A percentile compares a stretch with the other conserved stretches of the same genome.
Evolutionary conservation across 2,888 invertebrate genomes (phyloP).

Genomic region (Orchesellides sinensis): DNA sequence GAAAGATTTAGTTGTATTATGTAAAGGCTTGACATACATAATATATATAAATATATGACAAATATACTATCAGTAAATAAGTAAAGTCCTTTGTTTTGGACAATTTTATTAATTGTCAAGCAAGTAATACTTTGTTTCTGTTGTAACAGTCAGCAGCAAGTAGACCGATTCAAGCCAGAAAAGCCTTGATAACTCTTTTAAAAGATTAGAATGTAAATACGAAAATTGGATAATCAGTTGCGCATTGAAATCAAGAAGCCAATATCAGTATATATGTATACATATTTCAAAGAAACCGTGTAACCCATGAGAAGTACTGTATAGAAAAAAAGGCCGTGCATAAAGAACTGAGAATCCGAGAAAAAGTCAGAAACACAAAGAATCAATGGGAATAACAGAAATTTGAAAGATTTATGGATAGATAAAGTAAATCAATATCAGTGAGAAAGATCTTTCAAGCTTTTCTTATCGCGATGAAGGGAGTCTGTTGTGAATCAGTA

Average conservation of each 20-base stretch:
- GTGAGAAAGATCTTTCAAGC: no score
- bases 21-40: neutral
- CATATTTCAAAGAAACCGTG: neutral
- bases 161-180: conserved; percentile 18
- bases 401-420: no score
- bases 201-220: neutral
- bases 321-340: conserved; percentile 6
- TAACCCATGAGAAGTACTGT: neutral
- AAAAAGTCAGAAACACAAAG: neutral
- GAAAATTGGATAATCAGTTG: conserved; percentile 62
- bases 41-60: no score
- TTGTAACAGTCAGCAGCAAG: neutral
- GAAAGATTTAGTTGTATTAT: conserved; percentile 22
- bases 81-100: no score
- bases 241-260: conserved; percentile 43
- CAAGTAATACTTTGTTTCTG: neutral
- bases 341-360: neutral
- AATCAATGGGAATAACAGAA: neutral
- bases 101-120: neutral
- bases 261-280: neutral
- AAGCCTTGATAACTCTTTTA: conserved; percentile 22
- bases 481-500: no score
- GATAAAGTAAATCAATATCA: no score
- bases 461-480: no score
- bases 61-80: no score